phyloP scores from a whole-genome alignment of 2,888 invertebrate species.

The Melinaea marsaeus region DNA sequence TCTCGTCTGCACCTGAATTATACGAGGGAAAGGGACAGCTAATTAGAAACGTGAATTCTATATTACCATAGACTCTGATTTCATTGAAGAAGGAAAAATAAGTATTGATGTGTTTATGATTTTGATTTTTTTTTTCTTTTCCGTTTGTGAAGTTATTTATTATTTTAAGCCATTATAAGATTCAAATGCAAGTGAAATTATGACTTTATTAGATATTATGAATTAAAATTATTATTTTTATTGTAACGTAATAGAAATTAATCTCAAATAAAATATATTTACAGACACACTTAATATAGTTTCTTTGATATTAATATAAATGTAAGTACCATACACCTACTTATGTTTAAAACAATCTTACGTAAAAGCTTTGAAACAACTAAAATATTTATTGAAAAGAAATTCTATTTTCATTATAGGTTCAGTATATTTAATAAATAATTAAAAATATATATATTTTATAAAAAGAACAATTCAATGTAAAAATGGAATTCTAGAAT shows the following conservation, averaged over 20 bases:
- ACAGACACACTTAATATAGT: neutral
- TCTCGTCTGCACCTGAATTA: slow-evolving; percentile 31
- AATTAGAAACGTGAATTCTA: slow-evolving; percentile 45
- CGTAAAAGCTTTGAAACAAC: slow-evolving; percentile 5
- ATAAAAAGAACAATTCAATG: neutral
- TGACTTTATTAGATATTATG: neutral
- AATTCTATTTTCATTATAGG: neutral
- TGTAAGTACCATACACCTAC: slow-evolving; percentile 2
- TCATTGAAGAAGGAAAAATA: slow-evolving; percentile 22
- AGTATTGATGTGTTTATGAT: slow-evolving; percentile 6
- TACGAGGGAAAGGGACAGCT: slow-evolving; percentile 35
- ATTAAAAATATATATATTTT: neutral
- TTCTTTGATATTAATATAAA: slow-evolving; percentile 3
- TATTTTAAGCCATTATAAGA: neutral
- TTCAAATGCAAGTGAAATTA: neutral
- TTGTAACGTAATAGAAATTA: neutral
- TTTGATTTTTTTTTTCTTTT: neutral
- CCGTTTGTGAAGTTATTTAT: neutral
- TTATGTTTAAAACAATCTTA: neutral
- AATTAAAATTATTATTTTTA: neutral
- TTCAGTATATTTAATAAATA: neutral
- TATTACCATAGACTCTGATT: slow-evolving; percentile 34
- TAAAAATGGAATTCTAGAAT: too few relatives aligned
- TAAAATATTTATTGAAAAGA: neutral
- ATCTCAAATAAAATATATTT: neutral